Base-by-base conservation (phyloP, 2,888 invertebrate genomes). In the Anagyrus pseudococci region DNA sequence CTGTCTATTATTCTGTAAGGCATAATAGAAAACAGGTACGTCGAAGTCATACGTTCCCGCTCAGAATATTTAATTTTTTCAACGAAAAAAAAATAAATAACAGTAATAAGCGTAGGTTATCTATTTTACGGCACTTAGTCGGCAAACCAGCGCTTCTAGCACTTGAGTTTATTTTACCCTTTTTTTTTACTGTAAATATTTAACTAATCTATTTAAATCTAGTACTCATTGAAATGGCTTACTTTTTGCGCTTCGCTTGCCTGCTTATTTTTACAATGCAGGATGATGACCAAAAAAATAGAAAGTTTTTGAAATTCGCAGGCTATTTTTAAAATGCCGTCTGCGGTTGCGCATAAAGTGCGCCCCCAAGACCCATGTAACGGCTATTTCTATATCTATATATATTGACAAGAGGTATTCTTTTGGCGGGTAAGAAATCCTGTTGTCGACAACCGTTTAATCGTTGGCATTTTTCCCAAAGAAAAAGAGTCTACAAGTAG, bases 1-100 rank as follows among this genome's bases (percentile, higher is more conserved):
- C 58, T 68, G 72, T 73, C 67, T 71, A 53, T 72, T 15, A 37
- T 37, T 2, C 68, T 73, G 70, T 76, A 72, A 72, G 72, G 70
- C 72, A 69, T 68, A 71, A 68, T 72, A 55, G 75, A 74, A 76
- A 63, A 62, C 76, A 78, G 78, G 78, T 78, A 78, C 72, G 78
- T 78, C 71, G 67, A 70, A 72, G 68, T 68, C 59, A 66, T 59
- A 46, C 49, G 48, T 33, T 54, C 62, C 64, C 43, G 13, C 41
- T 54, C 43, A 47, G 23, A 40, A 55, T 58, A 43, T 48, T 40
- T 26, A 40, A 49, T 40, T 17, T 26, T 57, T 57, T 23, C 25
- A 58, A 26, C 13, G 15, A 4, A 8, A 58, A 15, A 54, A 40
- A 41, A 47, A 58, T 37, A 40, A 49, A 54, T 46, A 8, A 17